These are phyloP conservation scores for Cremastinae sp. DNA, from an alignment of 2,888 invertebrate genomes.

Conservation along the genomic window DNA sequence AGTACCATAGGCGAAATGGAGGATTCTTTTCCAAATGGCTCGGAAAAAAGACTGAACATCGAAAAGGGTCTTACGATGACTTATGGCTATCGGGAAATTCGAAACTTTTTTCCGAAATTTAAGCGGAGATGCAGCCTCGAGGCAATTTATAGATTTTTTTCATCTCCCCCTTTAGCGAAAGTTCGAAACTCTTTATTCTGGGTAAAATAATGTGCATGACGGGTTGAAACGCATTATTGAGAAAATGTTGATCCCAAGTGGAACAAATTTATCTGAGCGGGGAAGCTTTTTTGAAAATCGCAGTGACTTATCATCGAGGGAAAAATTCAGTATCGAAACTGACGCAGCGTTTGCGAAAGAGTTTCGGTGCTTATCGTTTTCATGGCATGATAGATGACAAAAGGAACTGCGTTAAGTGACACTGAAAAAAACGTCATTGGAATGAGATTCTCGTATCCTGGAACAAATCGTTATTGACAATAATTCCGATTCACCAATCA, in stretches of 20 bases:
- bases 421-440: conserved; percentile 17
- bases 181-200: conserved; percentile 19
- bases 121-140: not conserved
- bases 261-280: conserved; percentile 32
- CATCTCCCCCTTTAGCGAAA: conserved; percentile 1
- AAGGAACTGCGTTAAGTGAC: conserved; percentile 10
- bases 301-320: conserved; percentile 30
- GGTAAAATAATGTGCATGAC: not conserved
- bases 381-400: conserved; percentile 19
- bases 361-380: not conserved
- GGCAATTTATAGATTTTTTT: conserved; percentile 32
- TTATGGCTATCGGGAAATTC: conserved; percentile 23
- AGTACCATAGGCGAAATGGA: not conserved
- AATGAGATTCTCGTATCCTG: conserved; percentile 20
- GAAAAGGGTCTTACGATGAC: conserved; percentile 14
- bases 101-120: conserved; percentile 38
- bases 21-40: not conserved
- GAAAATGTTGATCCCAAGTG: conserved; percentile 16
- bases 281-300: conserved; percentile 27
- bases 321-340: conserved; percentile 14
- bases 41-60: not conserved
- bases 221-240: conserved; percentile 26
- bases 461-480: conserved; percentile 18
- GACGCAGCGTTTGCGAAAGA: conserved; percentile 6
- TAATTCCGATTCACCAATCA: conserved; percentile 1